A percentile compares a stretch with the other conserved stretches of the same genome.
These are phyloP conservation scores for Gymnobelideus leadbeateri DNA, from an alignment of 2,113 vertebrate species.

Conservation along the genomic window DNA sequence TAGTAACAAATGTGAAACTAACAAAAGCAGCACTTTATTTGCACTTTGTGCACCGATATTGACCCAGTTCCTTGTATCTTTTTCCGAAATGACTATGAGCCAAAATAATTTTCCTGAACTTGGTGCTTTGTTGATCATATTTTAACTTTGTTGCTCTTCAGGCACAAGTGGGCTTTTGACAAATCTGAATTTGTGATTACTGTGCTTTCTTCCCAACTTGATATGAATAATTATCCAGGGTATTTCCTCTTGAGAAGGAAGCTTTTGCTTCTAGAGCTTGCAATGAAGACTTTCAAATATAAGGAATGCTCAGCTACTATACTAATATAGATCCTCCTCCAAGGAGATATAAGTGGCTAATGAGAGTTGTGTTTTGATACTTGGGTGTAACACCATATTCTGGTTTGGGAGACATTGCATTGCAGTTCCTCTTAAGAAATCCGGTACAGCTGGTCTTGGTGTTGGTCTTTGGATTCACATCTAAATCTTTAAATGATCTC, in stretches of 20 bases:
- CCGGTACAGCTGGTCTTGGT: not conserved
- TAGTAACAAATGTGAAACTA: conserved; percentile 44
- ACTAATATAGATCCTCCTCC: conserved; percentile 7
- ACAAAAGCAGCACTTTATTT: conserved; percentile 29
- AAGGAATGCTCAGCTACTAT: not conserved
- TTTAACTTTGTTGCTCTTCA: not conserved
- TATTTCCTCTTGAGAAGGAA: not conserved
- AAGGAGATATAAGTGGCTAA: conserved; percentile 6
- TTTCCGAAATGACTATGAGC: conserved; percentile 38
- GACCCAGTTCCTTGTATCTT: conserved; percentile 4
- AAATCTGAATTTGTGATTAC: conserved; percentile 37
- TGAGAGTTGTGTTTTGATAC: conserved; percentile 1
- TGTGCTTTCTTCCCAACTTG: not conserved
- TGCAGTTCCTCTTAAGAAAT: not conserved
- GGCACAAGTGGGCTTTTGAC: not conserved
- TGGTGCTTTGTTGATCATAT: conserved; percentile 13
- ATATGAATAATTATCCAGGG: not conserved
- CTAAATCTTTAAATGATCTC: not conserved
- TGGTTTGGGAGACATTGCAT: not conserved
- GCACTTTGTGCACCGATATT: not conserved
- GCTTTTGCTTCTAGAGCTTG: not conserved
- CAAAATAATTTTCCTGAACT: conserved; percentile 12
- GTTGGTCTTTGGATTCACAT: not conserved
- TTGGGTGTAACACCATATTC: not conserved
- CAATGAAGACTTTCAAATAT: not conserved